Base-by-base conservation (phyloP, 2,113 vertebrate species). In the Bombycilla garrulus region DNA sequence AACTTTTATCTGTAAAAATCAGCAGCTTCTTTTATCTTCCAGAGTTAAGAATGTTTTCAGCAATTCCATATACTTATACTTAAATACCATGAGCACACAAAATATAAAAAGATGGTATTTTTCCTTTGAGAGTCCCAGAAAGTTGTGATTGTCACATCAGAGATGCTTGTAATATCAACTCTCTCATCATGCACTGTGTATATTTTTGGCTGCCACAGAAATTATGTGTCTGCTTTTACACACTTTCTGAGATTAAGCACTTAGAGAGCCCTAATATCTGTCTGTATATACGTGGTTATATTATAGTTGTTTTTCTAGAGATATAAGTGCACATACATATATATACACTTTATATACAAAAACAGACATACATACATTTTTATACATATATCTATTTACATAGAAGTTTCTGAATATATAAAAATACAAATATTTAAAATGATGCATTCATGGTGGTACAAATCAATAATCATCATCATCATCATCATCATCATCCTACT, bases 321-420 rank as follows among this genome's bases (percentile, higher is more conserved):
- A 40, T 17, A 18, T 29, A 58, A 23, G 2, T 65, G 9, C 5
- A 26, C 7, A n/a, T 9, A 42, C 2, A 23, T 5, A 28, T 15
- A 60, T 36, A n/a, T 11, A 8, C 5, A 77, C 44, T 36, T 28
- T 22, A 22, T 50, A 21, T 51, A 51, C n/a, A 38, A 38, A 36
- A 8, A 5, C 5, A 35, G 2, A 4, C 4, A 28, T 1, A 1
- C 3, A 23, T 17, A 5, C 2, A 10, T 29, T 29, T 3, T 4
- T 29, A 36, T 9, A 9, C 18, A 28, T 36, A 4, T 12, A 36
- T 5, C 6, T 11, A 26, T 45, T 6, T 29, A 58, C 15, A 12
- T 25, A 16, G 35, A 51, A 11, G 4, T 33, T 67, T 57, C 2
- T 58, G 2, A 58, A 3, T 40, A 35, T 17, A 22, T 47, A 76